Conservation (phyloP, 1,140 invertebrate species). For the Hypsibius dujardini region DNA sequence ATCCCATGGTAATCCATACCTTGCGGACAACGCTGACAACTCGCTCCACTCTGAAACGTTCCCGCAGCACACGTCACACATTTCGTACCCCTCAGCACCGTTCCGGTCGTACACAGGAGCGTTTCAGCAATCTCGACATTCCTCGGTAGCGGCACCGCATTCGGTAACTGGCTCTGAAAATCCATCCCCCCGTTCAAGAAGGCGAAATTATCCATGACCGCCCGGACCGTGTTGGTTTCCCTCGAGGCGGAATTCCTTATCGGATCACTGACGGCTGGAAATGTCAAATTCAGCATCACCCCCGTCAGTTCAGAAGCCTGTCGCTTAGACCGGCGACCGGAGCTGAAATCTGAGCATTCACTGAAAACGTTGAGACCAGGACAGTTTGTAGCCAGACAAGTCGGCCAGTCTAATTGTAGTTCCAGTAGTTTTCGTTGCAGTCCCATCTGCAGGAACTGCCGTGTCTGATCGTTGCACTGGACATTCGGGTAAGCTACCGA, state of each 20-base stretch:
- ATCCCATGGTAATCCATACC: no score
- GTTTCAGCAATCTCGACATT: neutral
- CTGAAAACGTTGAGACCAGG: neutral
- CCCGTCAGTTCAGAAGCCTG: neutral
- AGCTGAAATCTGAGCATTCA: neutral
- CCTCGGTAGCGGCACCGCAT: neutral
- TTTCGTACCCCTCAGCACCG: neutral
- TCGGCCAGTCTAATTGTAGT: slow-evolving; percentile 9
- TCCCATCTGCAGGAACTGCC: neutral
- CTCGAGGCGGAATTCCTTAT: neutral
- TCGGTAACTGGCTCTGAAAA: neutral
- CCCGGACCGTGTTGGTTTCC: neutral
- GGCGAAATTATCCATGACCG: neutral
- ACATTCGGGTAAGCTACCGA: neutral
- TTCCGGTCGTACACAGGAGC: neutral
- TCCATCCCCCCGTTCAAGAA: neutral
- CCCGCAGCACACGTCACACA: neutral
- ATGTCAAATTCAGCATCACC: neutral
- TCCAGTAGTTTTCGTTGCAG: neutral
- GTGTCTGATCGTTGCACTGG: neutral
- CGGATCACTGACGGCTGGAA: neutral
- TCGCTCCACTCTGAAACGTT: neutral
- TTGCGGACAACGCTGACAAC: neutral
- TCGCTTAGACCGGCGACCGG: neutral
- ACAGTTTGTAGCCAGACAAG: neutral